Evolutionary conservation across 2,113 vertebrate genomes (phyloP).

Genomic region (Dinomys branickii): DNA sequence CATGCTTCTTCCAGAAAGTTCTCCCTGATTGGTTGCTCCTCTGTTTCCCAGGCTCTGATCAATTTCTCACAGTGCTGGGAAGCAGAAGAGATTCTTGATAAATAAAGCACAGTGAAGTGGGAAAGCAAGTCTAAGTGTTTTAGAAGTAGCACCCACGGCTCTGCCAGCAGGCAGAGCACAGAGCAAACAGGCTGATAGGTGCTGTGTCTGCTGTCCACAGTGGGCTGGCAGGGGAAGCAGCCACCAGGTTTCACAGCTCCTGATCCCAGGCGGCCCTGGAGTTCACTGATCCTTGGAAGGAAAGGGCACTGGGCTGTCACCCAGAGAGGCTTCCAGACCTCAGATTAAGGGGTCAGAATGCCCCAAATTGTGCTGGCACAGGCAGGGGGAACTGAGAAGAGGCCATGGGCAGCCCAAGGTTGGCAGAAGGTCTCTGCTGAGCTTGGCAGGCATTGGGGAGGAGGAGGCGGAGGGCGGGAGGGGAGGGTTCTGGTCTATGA

Average conservation of each 20-base stretch:
- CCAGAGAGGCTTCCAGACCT: background rate
- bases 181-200: no score
- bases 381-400: background rate
- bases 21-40: background rate
- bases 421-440: rapidly evolving
- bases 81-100: background rate
- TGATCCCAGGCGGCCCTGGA: background rate
- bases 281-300: background rate
- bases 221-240: rapidly evolving
- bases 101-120: background rate
- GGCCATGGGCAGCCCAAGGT: background rate
- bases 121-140: background rate
- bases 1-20: background rate
- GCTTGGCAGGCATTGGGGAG: background rate
- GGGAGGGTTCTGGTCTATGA: background rate
- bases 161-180: background rate
- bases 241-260: no score
- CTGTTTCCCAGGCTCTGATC: background rate
- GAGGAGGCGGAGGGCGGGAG: background rate
- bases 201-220: rapidly evolving
- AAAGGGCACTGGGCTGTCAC: background rate
- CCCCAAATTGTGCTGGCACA: background rate
- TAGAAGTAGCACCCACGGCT: background rate
- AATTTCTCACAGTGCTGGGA: background rate
- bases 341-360: background rate